phyloP scores from a whole-genome alignment of 2,113 vertebrate genomes.

The Pao palembangensis region DNA sequence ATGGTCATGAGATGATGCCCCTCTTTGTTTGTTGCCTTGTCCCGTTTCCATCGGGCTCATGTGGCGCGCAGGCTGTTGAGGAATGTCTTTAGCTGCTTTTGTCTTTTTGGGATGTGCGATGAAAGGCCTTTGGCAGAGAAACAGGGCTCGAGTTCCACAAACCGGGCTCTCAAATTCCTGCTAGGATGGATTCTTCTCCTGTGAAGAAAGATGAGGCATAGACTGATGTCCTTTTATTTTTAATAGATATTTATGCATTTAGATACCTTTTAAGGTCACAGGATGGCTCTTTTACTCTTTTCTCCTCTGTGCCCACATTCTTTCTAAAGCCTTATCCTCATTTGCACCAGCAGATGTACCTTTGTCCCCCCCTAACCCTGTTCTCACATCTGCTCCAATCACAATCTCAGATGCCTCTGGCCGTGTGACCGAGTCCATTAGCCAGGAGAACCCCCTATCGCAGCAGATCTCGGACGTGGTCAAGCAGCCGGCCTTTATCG shows the following conservation, averaged over 20 bases:
- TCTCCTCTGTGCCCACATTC: not conserved
- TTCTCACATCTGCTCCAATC: constrained; percentile 7
- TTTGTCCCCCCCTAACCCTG: not conserved
- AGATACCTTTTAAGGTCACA: constrained; percentile 12
- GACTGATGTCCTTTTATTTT: constrained; percentile 28
- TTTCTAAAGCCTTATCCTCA: not conserved
- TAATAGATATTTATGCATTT: constrained; percentile 17
- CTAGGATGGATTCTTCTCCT: constrained; percentile 37
- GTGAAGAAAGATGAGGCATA: constrained; percentile 14
- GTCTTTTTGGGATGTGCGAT: constrained; percentile 33
- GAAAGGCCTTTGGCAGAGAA: constrained; percentile 48
- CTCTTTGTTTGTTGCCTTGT: not conserved
- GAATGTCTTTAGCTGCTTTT: constrained; percentile 29
- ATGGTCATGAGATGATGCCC: not conserved
- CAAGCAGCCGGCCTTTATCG: constrained; percentile 95
- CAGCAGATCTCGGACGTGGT: constrained; percentile 98
- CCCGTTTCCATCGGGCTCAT: constrained; percentile 15
- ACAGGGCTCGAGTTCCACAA: constrained; percentile 25
- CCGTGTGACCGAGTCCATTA: constrained; percentile 78
- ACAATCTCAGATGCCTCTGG: constrained; percentile 83
- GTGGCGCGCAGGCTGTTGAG: constrained; percentile 9
- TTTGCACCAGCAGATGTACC: not conserved
- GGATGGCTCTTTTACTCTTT: not conserved
- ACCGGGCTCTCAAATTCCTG: constrained; percentile 17
- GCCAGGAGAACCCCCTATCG: constrained; percentile 85